Evolutionary conservation across 2,888 invertebrate species (phyloP).

Genomic region (Melipona beecheii): DNA sequence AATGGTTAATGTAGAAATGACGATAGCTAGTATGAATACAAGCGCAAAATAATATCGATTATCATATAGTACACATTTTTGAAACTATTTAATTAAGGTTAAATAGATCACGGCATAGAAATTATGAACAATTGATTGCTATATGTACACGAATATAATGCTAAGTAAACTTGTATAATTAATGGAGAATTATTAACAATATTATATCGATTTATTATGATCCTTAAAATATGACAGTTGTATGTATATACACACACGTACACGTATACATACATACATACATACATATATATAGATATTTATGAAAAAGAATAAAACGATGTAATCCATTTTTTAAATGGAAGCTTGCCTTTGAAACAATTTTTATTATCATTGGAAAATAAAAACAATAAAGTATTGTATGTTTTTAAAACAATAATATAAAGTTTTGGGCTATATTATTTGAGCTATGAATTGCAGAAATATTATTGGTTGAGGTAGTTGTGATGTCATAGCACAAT

Average conservation of each 20-base stretch:
- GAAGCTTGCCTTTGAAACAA: conserved; percentile 44
- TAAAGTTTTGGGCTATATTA: conserved; percentile 17
- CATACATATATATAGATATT: conserved; percentile 72
- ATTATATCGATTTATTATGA: conserved; percentile 74
- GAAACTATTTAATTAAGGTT: conserved; percentile 66
- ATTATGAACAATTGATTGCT: conserved; percentile 66
- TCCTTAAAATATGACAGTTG: conserved; percentile 74
- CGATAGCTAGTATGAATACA: conserved; percentile 67
- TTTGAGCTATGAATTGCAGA: not conserved
- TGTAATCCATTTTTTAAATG: conserved; percentile 74
- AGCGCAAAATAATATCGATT: conserved; percentile 71
- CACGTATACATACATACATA: conserved; percentile 70
- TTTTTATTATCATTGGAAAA: conserved; percentile 39
- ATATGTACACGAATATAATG: conserved; percentile 66
- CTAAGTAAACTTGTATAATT: conserved; percentile 73
- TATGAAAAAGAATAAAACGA: conserved; percentile 74
- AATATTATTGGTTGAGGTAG: conserved; percentile 20
- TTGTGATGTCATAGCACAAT: conserved; percentile 27
- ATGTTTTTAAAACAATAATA: conserved; percentile 36
- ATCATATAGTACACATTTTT: conserved; percentile 65
- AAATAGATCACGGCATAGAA: conserved; percentile 61
- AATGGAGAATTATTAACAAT: conserved; percentile 73
- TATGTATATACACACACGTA: conserved; percentile 76
- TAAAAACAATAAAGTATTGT: conserved; percentile 40
- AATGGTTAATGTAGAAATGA: conserved; percentile 62